phyloP scores from a whole-genome alignment of 30 jellyfish, hydroid and myxozoan species.

The Cassiopea andromeda region DNA sequence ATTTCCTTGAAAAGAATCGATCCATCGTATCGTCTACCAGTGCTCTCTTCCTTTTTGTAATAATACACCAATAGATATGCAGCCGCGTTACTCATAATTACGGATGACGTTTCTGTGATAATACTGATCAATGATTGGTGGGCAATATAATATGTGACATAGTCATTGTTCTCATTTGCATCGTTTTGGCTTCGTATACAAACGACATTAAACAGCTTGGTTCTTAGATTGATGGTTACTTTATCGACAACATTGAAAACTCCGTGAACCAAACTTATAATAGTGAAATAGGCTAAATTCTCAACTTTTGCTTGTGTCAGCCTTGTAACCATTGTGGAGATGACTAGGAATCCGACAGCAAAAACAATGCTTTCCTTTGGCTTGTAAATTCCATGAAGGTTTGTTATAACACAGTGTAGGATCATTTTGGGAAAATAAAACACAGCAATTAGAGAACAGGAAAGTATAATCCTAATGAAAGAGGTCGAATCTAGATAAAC shows the following conservation, averaged over 20 bases:
- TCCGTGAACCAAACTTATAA: slow-evolving; percentile 38
- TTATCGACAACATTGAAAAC: slow-evolving; percentile 18
- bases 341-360: background rate
- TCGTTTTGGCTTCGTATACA: background rate
- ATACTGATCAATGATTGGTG: slow-evolving; percentile 20
- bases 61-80: slow-evolving; percentile 16
- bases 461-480: background rate
- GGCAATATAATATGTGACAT: slow-evolving; percentile 1
- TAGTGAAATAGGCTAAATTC: background rate
- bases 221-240: slow-evolving; percentile 6
- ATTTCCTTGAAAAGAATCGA: background rate
- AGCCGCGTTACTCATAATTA: slow-evolving; percentile 26
- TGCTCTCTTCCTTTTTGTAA: slow-evolving; percentile 15
- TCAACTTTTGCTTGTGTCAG: slow-evolving; percentile 38
- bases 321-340: slow-evolving; percentile 3
- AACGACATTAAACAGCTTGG: background rate
- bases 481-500: background rate
- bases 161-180: background rate
- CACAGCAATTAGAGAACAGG: background rate
- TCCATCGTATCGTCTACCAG: slow-evolving; percentile 30
- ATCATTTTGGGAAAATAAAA: slow-evolving; percentile 19
- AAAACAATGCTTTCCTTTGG: background rate
- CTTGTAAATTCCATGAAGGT: background rate
- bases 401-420: background rate
- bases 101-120: slow-evolving; percentile 33